Evolutionary conservation across 2,113 vertebrate species (phyloP).

Genomic region (Notarius lentiginosus): DNA sequence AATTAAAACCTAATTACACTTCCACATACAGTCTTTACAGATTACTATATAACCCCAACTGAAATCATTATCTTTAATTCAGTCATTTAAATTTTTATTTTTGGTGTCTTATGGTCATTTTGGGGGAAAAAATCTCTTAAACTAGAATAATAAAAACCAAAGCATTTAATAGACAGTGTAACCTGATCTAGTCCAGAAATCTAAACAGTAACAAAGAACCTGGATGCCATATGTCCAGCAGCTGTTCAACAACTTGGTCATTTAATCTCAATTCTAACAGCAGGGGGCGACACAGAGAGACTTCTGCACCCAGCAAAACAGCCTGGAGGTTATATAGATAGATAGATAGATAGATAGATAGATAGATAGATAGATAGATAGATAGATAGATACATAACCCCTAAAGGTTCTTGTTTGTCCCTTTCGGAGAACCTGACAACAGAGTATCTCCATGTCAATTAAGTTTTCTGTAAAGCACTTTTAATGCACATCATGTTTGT

Average conservation of each 20-base stretch:
- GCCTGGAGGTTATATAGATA: slow-evolving; percentile 47
- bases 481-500: not conserved
- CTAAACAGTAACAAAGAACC: slow-evolving; percentile 64
- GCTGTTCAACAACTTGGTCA: slow-evolving; percentile 56
- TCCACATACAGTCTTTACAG: not conserved
- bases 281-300: slow-evolving; percentile 61
- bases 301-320: slow-evolving; percentile 64
- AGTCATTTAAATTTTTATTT: not conserved
- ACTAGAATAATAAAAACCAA: slow-evolving; percentile 36
- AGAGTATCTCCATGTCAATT: not conserved
- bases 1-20: not conserved
- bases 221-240: slow-evolving; percentile 67
- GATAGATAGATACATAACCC: too few species aligned
- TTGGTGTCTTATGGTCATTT: not conserved
- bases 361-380: too few species aligned
- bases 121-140: not conserved
- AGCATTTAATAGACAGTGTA: slow-evolving; percentile 53
- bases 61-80: not conserved
- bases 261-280: slow-evolving; percentile 1
- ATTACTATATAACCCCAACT: not conserved
- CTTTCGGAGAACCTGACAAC: not conserved
- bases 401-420: not conserved
- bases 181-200: slow-evolving; percentile 53
- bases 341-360: too few species aligned
- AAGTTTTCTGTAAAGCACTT: not conserved